Evolutionary conservation across 1,140 invertebrate genomes (phyloP), one percentile per base, ranked within the genome.

Genomic region (Papilio aristodemus): DNA sequence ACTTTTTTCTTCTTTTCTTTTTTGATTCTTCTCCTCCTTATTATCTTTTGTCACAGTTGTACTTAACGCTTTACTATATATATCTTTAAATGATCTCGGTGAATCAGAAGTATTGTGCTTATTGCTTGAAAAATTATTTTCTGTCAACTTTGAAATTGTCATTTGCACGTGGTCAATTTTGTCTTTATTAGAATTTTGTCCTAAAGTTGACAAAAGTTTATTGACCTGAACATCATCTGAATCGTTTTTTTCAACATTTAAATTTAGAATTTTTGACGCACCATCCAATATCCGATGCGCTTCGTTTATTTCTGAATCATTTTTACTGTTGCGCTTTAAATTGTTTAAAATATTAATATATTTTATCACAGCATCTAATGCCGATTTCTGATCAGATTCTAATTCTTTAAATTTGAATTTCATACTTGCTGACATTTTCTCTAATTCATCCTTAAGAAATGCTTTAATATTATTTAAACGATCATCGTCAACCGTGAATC

Each of bases 291-390:
- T 70, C 22, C 75, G 59, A 37, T 71, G 70, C 57, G 86, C 75
- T 72, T 84, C 77, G 7, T 71, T 74, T 36, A 74, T 66, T 68
- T 82, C 70, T 25, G 75, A 63, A 39, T 41, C 50, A 68, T 79
- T 81, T 72, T 70, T 75, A 38, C 79, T 70, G 57, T 67, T 82
- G 22, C 71, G 50, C 70, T 83, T 76, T 38, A 78, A 64, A 7
- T 79, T 67, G 36, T 84, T 74, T 54, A 87, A 70, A 54, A 75
- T 19, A 74, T 82, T 80, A 54, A 87, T 74, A 57, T 81, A 73
- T 19, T 76, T 46, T 71, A 75, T 73, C 66, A 85, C 46, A 11
- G 70, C 70, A 9, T 74, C 74, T 50, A 82, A 13, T 10, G 79
- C 71, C 5, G 75, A 71, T 27, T 69, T 64, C 7, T 71, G 36